Evolutionary conservation across 2,113 vertebrate genomes (phyloP), one percentile per base, ranked within the genome.

Genomic region (Mystacornis crossleyi): DNA sequence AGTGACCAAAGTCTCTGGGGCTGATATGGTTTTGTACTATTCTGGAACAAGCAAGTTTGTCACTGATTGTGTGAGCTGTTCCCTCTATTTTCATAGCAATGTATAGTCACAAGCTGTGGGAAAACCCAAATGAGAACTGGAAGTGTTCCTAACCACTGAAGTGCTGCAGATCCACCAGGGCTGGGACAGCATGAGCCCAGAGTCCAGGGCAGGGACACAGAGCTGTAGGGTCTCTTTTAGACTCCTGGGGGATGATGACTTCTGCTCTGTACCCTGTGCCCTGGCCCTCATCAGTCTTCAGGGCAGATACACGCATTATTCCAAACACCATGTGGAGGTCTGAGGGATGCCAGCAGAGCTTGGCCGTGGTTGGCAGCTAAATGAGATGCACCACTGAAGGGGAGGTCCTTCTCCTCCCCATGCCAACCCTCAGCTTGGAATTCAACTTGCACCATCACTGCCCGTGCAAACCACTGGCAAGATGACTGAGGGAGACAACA

Each of bases 181-280:
- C 21, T 64, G 40, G 42, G 36, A 54, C 34, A 66, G 33, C 29
- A 24, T 2, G 7, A 86, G 18, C 29, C 36, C 28, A 12, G 40
- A 50, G 33, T 29, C 34, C 43, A 47, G 21, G 57, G 20, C 72
- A 72, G 13, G 55, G 50, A 69, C 72, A 40, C 10, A 38, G 34
- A 89, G 34, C 40, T 55, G 6, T 4, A 16, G n/a, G 23, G 16
- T 48, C 26, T 58, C 13, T 36, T 82, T 53, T 24, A 43, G 50
- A 18, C 36, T 33, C 15, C 1, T 0, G 6, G 3, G 23, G 5
- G 20, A 4, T n/a, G 50, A 48, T 2, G 2, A 73, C 8, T 2
- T 0, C 43, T 72, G 42, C 28, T 57, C 7, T 43, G 57, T 16
- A 43, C 62, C 34, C 6, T 11, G 5, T 0, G 0, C 73, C 81